Evolutionary conservation across 1,140 invertebrate genomes (phyloP).

Genomic region (Zaprionus ornatus): DNA sequence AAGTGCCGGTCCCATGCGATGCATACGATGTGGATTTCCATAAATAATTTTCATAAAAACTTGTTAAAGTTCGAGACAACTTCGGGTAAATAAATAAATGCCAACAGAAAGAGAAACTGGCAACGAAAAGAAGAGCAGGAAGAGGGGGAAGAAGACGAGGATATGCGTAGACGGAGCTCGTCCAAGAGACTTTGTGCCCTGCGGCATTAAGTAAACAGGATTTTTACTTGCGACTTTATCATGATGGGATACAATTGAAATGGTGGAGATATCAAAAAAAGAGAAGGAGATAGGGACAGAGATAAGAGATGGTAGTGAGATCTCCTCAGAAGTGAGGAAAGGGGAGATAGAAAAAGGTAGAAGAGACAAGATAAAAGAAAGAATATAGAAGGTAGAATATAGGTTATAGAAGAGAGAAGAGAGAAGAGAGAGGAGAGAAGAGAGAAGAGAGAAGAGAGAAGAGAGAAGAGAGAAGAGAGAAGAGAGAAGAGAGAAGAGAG

Average conservation of each 20-base stretch:
- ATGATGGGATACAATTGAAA: background rate
- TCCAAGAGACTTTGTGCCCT: conserved; percentile 59
- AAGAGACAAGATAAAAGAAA: too few species aligned
- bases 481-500: too few species aligned
- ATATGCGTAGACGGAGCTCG: conserved; percentile 21
- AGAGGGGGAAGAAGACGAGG: background rate
- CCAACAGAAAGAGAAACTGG: conserved; percentile 2
- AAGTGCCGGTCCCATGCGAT: conserved; percentile 5
- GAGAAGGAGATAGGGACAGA: background rate
- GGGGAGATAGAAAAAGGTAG: background rate
- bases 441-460: too few species aligned
- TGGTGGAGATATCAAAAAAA: background rate
- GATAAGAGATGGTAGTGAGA: background rate
- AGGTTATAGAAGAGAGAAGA: too few species aligned
- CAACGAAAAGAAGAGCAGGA: background rate
- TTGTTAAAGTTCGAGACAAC: conserved; percentile 68
- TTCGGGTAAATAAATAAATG: conserved; percentile 67
- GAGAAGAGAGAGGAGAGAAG: too few species aligned
- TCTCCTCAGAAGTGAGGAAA: too few species aligned
- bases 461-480: too few species aligned
- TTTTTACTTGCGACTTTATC: background rate
- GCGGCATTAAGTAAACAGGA: conserved; percentile 64
- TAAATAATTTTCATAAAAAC: conserved; percentile 73
- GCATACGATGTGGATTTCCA: conserved; percentile 33
- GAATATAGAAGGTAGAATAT: too few species aligned